Evolutionary conservation across 2,888 invertebrate genomes (phyloP), one percentile per base, ranked within the genome.

Genomic region (Eupithecia dodoneata): DNA sequence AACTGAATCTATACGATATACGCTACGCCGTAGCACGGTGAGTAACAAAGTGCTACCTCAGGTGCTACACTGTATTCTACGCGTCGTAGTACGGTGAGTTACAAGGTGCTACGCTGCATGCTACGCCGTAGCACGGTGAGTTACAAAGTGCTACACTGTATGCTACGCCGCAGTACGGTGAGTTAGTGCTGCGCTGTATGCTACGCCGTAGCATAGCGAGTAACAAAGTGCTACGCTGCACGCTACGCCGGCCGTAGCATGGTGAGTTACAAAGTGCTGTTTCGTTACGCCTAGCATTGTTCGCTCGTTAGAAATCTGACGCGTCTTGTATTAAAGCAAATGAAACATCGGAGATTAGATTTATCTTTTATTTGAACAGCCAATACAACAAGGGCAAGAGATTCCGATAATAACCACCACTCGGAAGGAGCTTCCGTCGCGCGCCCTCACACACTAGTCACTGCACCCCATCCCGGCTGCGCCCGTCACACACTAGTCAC

Each of bases 301-400:
- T 18, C 63, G 30, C 30, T 30, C 30, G 63, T 12, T 9, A n/a
- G 55, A 7, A n/a, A 6, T n/a, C n/a, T n/a, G 55, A n/a, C 55
- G 55, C 52, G n/a, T 52, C 71, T 65, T 4, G 12, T 13, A 42
- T 42, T 9, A n/a, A 55, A 12, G 72, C 72, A 7, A 71, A 78
- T 80, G 71, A 82, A 87, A 85, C 71, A 72, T 74, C 71, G 30
- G 66, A 75, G 44, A 42, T 85, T 82, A 83, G 77, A 87, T 84
- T 84, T 85, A 87, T 89, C 85, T 87, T 87, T 91, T 88, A 74
- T 87, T 89, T 88, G 82, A 92, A 92, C 92, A 90, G 89, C 88
- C 91, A 92, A 89, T 89, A 87, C 86, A 89, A 88, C 88, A 88
- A 74, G 86, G 90, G 90, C 91, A 90, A 90, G 91, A 90, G 84